Percentiles rank a stretch among this genome's conserved stretches.
phyloP scores from a whole-genome alignment of 2,113 vertebrate genomes.

The Micromys minutus region DNA sequence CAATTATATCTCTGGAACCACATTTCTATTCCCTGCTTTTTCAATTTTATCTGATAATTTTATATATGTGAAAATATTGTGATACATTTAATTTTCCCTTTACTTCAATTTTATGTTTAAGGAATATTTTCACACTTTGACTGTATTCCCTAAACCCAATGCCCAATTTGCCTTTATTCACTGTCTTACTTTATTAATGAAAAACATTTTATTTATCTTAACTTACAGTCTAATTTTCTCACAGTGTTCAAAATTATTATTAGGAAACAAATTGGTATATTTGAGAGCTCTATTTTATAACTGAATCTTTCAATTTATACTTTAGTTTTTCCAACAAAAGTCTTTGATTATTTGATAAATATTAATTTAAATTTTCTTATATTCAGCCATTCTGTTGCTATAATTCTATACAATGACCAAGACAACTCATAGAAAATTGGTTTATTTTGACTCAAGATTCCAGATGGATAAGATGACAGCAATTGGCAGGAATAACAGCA shows the following conservation, averaged over 20 bases:
- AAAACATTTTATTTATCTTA: neutral
- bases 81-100: neutral
- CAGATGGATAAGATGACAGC: neutral
- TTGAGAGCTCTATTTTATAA: neutral
- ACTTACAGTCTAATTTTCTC: neutral
- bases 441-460: neutral
- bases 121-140: neutral
- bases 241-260: neutral
- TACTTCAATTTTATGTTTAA: neutral
- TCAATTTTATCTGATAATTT: neutral
- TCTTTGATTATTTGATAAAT: neutral
- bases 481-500: neutral
- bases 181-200: neutral
- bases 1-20: neutral
- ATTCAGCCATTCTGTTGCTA: neutral
- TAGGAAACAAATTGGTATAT: neutral
- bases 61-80: neutral
- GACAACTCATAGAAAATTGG: neutral
- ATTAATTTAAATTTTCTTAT: neutral
- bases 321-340: conserved; percentile 13
- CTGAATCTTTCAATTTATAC: neutral
- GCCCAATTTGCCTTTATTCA: neutral
- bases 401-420: neutral
- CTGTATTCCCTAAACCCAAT: neutral
- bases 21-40: neutral